These are phyloP conservation scores for Tangara arthus DNA, from an alignment of 2,797 vertebrate genomes.

Conservation along the genomic window DNA sequence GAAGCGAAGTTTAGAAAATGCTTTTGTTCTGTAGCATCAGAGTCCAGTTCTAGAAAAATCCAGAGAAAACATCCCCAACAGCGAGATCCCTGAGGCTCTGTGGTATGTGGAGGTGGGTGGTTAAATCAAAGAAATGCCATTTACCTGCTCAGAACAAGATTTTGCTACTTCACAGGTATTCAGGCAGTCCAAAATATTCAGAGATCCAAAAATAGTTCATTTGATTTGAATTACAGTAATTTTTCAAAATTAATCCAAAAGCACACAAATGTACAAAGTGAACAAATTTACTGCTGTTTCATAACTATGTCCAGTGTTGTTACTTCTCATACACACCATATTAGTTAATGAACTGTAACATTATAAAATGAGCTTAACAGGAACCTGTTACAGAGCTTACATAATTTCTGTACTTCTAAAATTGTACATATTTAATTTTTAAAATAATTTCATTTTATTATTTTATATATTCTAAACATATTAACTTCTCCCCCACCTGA, in stretches of 20 bases:
- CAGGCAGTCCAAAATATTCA: background rate
- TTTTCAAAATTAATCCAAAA: background rate
- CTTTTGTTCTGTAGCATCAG: background rate
- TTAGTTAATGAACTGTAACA: background rate
- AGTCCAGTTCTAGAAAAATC: background rate
- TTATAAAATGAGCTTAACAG: background rate
- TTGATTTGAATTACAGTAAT: background rate
- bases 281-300: background rate
- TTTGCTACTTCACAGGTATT: background rate
- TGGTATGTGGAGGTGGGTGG: accelerated
- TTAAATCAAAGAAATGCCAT: background rate
- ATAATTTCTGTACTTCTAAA: background rate
- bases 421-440: background rate
- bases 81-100: background rate
- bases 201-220: background rate
- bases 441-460: background rate
- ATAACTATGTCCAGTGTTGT: background rate
- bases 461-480: background rate
- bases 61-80: background rate
- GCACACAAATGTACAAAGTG: background rate
- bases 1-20: background rate
- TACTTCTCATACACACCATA: background rate
- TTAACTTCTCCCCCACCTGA: accelerated
- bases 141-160: background rate
- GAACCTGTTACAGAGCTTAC: background rate